Percentiles rank a stretch among this genome's conserved stretches.
These are phyloP conservation scores for Drosophila merina DNA, from an alignment of 2,888 invertebrate genomes.

Conservation along the genomic window DNA sequence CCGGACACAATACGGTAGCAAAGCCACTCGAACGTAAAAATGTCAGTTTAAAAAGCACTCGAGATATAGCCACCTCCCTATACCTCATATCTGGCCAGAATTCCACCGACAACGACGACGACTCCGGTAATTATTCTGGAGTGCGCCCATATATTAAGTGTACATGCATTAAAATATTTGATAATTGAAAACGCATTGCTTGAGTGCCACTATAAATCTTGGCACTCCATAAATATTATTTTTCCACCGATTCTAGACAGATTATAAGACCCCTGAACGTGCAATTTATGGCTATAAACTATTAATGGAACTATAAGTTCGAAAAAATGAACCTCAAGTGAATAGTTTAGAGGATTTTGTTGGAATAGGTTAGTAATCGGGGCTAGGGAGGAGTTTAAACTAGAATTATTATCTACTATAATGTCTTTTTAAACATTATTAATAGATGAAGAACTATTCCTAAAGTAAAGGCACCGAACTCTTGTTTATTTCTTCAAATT, in stretches of 20 bases:
- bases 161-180: slow-evolving; percentile 46
- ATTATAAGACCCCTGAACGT: neutral
- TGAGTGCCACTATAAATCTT: slow-evolving; percentile 49
- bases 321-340: neutral
- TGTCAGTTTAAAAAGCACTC: slow-evolving; percentile 42
- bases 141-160: slow-evolving; percentile 51
- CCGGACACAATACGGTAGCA: slow-evolving; percentile 25
- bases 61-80: slow-evolving; percentile 30
- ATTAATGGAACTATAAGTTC: slow-evolving; percentile 6
- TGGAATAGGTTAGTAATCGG: slow-evolving; percentile 37
- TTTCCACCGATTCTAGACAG: slow-evolving; percentile 21
- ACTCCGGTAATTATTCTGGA: slow-evolving; percentile 46
- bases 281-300: slow-evolving; percentile 1
- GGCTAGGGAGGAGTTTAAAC: slow-evolving; percentile 8
- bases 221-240: slow-evolving; percentile 15
- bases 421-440: too few relatives aligned
- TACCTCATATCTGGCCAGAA: slow-evolving; percentile 9
- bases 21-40: slow-evolving; percentile 39
- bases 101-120: slow-evolving; percentile 12
- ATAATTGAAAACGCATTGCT: slow-evolving; percentile 54
- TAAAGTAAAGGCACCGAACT: neutral
- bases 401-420: neutral
- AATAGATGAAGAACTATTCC: too few relatives aligned
- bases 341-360: slow-evolving; percentile 15
- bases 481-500: too few relatives aligned